Evolutionary conservation across 2,888 invertebrate genomes (phyloP), one percentile per base, ranked within the genome.

Genomic region (Latheticus oryzae): DNA sequence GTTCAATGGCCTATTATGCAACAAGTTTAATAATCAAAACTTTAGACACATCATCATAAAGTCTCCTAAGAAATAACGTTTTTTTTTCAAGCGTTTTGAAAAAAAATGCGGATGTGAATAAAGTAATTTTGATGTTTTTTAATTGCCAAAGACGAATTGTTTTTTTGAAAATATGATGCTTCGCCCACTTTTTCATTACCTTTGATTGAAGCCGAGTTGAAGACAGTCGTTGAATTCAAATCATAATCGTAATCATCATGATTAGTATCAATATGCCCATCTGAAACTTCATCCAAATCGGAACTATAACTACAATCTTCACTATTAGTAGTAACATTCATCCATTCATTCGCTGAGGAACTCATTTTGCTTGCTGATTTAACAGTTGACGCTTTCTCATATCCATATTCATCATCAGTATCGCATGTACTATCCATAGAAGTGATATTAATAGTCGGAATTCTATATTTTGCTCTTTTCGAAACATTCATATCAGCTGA

Each of bases 311-410:
- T 91, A 76, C 90, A 90, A 69, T 90, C 91, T 71, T 91, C 77
- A 71, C 93, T 93, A 78, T 94, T 94, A 68, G 93, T 92, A 32
- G 93, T 93, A 61, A 93, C 87, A 57, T 92, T 93, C 79, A 91
- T 86, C 91, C 93, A 93, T 79, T 93, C 93, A 32, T 90, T 89
- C 70, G 90, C 62, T 1, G 64, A 56, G 1, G 53, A 13, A 13
- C 30, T 53, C 11, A 42, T 15, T 33, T 58, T 42, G 9, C 17
- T 37, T 2, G 24, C 13, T 1, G 23, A 17, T 13, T 58, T 48
- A 15, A 23, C 9, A 12, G 24, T 56, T 13, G 45, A 37, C 5
- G 52, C 11, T 17, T 48, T 52, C 9, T 40, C 24, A 16, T 56
- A 48, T 15, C 30, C 52, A 9, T 48, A 61, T 45, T 74, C 73